These are phyloP conservation scores for Holacanthus passer DNA, from an alignment of 2,113 vertebrate species.

Conservation along the genomic window DNA sequence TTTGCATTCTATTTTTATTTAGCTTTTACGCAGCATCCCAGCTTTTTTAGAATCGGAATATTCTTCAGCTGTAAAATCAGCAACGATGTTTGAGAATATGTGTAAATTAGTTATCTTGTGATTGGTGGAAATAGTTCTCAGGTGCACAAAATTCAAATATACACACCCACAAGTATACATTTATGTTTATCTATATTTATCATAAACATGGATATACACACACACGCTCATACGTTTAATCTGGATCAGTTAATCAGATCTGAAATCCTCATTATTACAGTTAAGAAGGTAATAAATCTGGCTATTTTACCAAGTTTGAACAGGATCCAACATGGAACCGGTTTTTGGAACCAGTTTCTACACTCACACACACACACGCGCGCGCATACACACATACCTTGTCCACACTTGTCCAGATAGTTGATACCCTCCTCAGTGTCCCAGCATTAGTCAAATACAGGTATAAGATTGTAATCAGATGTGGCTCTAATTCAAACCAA, in stretches of 20 bases:
- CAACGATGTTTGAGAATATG: neutral
- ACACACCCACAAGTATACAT: neutral
- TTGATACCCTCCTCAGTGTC: constrained; percentile 61
- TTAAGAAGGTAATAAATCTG: neutral
- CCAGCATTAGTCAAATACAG: constrained; percentile 71
- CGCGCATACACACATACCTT: constrained; percentile 21
- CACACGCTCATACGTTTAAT: neutral
- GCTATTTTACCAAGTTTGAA: neutral
- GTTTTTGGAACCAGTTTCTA: neutral
- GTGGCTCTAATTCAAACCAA: constrained; percentile 86
- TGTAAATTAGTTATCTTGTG: neutral
- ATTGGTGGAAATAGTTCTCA: neutral
- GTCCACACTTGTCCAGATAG: constrained; percentile 29
- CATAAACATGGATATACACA: neutral
- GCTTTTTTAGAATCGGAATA: too few species aligned
- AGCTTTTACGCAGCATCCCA: too few species aligned
- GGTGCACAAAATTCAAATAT: neutral
- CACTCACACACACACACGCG: constrained; percentile 25
- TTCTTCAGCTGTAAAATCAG: too few species aligned
- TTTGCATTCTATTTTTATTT: neutral
- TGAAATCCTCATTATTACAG: neutral
- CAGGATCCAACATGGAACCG: neutral
- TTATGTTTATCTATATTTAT: neutral
- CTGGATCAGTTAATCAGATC: neutral
- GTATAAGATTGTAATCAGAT: constrained; percentile 87